Base-by-base conservation (phyloP, 2,888 invertebrate genomes). In the Athripsodes cinereus region DNA sequence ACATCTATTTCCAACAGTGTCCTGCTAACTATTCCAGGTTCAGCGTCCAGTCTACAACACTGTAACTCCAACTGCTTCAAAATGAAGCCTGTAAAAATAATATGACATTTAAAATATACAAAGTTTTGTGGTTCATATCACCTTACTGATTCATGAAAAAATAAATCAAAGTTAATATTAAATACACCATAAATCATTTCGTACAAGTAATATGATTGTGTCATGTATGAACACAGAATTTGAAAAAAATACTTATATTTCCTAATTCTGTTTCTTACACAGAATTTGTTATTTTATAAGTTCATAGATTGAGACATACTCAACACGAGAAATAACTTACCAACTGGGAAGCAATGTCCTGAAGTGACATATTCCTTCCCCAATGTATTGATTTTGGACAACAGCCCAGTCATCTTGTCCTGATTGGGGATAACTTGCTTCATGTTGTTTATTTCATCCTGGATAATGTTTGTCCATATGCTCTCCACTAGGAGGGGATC, bases 381-480 rank as follows among this genome's bases (percentile, higher is more conserved):
- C 44, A 95, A 77, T 0, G 83, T 74, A 66, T 87, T 86, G 44
- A 96, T 80, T 76, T 93, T 93, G 63, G 82, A 83, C 66, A 90
- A 82, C 26, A 91, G 79, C 20, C 87, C 83, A 1, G 81, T 80
- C 65, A 89, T 66, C 74, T 84, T 68, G 82, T 89, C 71, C 66
- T 75, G 69, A 58, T 73, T 61, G 55, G 77, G 66, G 70, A 82
- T 49, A 77, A 79, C 64, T 66, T 69, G 57, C 67, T 78, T 59
- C 64, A 77, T 72, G 47, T 75, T 70, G 71, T 80, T 78, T 20
- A 85, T 74, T 69, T 86, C 86, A 55, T 76, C 72, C 54, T 81
- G 75, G 59, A 90, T 79, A 57, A 98, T 92, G 69, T 92, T 88
- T 61, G 86, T 86, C 96, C 97, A 97, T 54, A 96, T 88, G 57